Conservation (phyloP, 2,888 invertebrate species). For the Lycocerus yunnanus region DNA sequence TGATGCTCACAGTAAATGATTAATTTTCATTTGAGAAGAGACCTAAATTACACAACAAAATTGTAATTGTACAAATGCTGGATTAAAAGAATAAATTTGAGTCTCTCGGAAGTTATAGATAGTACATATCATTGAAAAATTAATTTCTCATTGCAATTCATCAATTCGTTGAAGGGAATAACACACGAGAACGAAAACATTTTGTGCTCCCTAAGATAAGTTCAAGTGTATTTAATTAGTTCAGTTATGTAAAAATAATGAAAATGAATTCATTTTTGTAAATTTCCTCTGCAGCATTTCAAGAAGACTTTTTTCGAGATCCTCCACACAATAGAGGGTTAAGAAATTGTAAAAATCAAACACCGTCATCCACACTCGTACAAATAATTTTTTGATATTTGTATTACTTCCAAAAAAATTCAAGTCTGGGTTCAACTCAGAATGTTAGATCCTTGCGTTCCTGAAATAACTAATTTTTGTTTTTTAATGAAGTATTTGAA, state of each 20-base stretch:
- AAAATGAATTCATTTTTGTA: background rate
- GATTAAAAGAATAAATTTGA: background rate
- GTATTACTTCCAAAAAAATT: background rate
- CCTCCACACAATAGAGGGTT: background rate
- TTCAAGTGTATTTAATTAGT: background rate
- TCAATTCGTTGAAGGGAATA: background rate
- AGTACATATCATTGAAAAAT: no score
- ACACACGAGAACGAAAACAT: background rate
- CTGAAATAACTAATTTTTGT: slow-evolving; percentile 13
- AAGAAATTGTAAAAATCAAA: background rate
- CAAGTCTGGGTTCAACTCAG: background rate
- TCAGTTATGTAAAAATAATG: background rate
- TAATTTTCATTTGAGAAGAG: background rate
- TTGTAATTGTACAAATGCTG: background rate
- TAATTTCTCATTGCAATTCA: no score
- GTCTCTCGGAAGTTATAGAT: background rate
- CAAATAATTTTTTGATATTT: background rate
- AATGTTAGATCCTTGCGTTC: slow-evolving; percentile 9
- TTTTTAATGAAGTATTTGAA: slow-evolving; percentile 4
- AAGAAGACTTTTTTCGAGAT: background rate
- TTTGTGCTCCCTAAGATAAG: background rate
- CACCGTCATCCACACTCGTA: background rate
- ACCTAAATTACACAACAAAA: background rate
- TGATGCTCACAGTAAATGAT: background rate
- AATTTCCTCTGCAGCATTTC: background rate